Base-by-base conservation (phyloP, 2,113 vertebrate species). In the Sceloporus undulatus region DNA sequence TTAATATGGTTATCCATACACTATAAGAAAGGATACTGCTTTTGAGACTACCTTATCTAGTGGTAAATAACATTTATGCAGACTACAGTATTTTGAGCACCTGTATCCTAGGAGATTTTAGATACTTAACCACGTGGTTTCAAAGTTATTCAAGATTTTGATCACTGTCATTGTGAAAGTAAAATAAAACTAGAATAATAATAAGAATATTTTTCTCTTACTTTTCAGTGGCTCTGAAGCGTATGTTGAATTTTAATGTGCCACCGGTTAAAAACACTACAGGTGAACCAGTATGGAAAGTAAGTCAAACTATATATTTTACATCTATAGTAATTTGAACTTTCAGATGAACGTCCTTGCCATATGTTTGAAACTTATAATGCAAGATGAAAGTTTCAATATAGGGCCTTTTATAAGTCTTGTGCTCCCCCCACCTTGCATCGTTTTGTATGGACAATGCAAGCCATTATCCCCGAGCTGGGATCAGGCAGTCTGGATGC, bases 271-370 rank as follows among this genome's bases (percentile, higher is more conserved):
- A 99, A 97, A 99, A 98, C 96, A 97, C 97, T 83, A 93, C 98
- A 88, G 97, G 98, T 82, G 99, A 99, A 92, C 98, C 99, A 82
- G 98, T 99, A 91, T 99, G 99, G 99, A 99, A 99, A 98, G 99
- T 98, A 97, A 95, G 95, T 85, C 74, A 85, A 77, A 85, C 75
- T 54, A 48, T 75, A 81, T 66, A 23, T 78, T 9, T 78, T 84
- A 87, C 9, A 4, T 19, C 4, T 19, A 83, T 21, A 0, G 40
- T 73, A 82, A 71, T 42, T 68, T 71, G 21, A 38, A 48, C 8
- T 86, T 82, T 86, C 23, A 34, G 5, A 59, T 40, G 13, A 84
- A 54, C 29, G 52, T 73, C 4, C 52, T 82, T 78, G 59, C 54
- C 71, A 4, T 54, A 84, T 70, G n/a, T 71, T 59, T 77, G 54